Conservation (phyloP, 2,888 invertebrate genomes). For the Dryomyza anilis region DNA sequence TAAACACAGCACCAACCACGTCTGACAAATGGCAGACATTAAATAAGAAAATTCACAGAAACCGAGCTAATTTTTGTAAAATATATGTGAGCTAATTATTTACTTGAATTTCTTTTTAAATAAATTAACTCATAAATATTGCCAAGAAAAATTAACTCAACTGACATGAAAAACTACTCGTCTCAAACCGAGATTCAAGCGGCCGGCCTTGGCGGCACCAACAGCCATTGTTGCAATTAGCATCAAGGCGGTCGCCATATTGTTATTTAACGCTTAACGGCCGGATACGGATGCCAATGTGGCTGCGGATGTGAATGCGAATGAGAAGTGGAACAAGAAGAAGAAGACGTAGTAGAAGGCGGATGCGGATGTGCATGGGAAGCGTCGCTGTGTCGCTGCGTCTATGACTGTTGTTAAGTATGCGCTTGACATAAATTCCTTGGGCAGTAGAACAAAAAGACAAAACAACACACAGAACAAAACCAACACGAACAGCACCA, state of each 20-base stretch:
- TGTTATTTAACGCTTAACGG: conserved; percentile 7
- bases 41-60: not conserved
- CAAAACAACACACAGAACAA: too few species aligned
- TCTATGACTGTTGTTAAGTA: conserved; percentile 1
- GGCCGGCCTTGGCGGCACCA: not conserved
- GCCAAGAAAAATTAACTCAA: not conserved
- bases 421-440: conserved; percentile 13
- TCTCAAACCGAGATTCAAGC: too few species aligned
- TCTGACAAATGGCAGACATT: not conserved
- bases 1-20: not conserved
- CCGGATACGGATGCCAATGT: not conserved
- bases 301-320: not conserved
- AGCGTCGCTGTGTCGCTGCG: too few species aligned
- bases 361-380: too few species aligned
- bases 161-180: conserved; percentile 6
- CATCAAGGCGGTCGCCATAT: not conserved
- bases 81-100: conserved; percentile 16
- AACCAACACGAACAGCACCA: too few species aligned
- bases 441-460: not conserved
- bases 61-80: not conserved
- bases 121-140: too few species aligned
- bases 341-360: too few species aligned
- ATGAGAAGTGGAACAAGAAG: not conserved
- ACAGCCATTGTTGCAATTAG: not conserved
- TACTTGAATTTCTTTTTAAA: not conserved